Evolutionary conservation across 2,888 invertebrate genomes (phyloP), one percentile per base, ranked within the genome.

Genomic region (Drosophila lutescens): DNA sequence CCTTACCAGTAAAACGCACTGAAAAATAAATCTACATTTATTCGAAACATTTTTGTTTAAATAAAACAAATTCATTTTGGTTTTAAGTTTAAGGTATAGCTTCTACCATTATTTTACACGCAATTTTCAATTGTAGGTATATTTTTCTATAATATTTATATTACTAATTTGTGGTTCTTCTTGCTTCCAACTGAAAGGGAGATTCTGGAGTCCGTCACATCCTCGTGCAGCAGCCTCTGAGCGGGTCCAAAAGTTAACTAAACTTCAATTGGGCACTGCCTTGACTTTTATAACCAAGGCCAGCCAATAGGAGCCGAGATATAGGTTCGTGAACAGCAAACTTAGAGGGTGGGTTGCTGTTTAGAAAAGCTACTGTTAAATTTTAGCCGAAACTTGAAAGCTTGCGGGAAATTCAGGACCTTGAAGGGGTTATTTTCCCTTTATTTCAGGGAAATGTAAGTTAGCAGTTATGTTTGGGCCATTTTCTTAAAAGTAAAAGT

Each of bases 231-330:
- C 75, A 62, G 59, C 40, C 54, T 67, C 36, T 54, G 55, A 57
- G 38, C 63, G 60, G 55, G 43, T 43, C 44, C 50, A 59, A 54
- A 57, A 23, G 36, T 47, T 38, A 86, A 84, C 81, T 83, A 67
- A 84, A 76, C 81, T 74, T 81, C 77, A 74, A 83, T 86, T 83
- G 86, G 82, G 62, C 43, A 62, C 67, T 46, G 74, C 71, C 50
- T 32, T 46, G 50, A 49, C 83, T 86, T 87, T 84, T 85, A 84
- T 82, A 82, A 73, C 57, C 57, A 9, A 2, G 13, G 32, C 20
- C 43, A 69, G 68, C 85, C 85, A 85, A 85, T 85, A 57, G 69
- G 83, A 76, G 67, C 51, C 67, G 59, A 67, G 62, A 47, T 26
- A 40, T 58, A 34, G 8, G 44, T 49, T 71, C 58, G 70, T 77